Evolutionary conservation across 2,797 vertebrate genomes (phyloP).

Genomic region (Myotis findleyi): DNA sequence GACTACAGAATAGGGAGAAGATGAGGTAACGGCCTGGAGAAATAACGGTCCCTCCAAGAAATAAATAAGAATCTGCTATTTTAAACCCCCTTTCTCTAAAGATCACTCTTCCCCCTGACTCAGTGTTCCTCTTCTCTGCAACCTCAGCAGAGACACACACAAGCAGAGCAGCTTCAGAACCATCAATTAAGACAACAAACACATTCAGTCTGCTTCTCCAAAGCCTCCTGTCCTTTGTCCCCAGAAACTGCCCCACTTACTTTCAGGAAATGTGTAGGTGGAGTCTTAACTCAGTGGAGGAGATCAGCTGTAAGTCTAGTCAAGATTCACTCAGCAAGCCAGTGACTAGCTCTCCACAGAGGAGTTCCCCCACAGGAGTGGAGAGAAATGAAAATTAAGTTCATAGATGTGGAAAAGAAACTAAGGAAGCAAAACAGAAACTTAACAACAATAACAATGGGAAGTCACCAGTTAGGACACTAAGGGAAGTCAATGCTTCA

Average conservation of each 20-base stretch:
- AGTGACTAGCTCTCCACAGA: neutral
- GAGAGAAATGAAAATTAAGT: slow-evolving; percentile 19
- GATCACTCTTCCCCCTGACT: too few relatives aligned
- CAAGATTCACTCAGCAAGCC: neutral
- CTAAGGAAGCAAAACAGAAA: neutral
- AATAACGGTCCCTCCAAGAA: neutral
- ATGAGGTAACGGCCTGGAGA: neutral
- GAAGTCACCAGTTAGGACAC: neutral
- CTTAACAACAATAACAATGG: neutral
- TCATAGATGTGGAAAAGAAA: neutral
- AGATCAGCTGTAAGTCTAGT: neutral
- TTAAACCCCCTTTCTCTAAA: neutral
- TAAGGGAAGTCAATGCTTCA: neutral
- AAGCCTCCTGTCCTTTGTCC: neutral
- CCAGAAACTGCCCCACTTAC: neutral
- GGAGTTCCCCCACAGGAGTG: neutral
- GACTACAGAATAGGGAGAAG: too few relatives aligned
- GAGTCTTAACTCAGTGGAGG: neutral
- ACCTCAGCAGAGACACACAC: neutral
- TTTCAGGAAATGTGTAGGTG: neutral
- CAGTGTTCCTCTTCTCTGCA: too few relatives aligned
- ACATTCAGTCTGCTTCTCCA: neutral
- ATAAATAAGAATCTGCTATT: neutral
- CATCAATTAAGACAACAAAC: neutral
- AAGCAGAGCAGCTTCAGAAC: neutral